Evolutionary conservation across 2,888 invertebrate genomes (phyloP), one percentile per base, ranked within the genome.

Genomic region (Drosophila nigricruria): DNA sequence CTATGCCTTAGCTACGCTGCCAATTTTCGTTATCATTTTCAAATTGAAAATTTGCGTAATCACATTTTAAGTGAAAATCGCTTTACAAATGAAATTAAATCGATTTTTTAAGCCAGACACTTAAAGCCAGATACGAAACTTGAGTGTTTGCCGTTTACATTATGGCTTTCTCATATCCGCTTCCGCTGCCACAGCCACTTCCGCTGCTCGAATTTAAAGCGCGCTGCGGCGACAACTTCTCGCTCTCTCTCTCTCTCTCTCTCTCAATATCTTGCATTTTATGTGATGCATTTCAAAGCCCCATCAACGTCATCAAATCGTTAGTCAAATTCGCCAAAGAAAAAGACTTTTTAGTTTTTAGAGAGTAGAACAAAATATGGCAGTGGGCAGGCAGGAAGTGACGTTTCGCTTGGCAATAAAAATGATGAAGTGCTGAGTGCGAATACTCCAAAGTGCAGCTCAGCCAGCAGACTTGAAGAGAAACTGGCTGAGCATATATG

Each of bases 31-130:
- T 86, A 86, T 89, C 86, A 77, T 84, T 89, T 88, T 87, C 80
- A 87, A 86, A 89, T 86, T 89, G 86, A 87, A 86, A 89, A 90
- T 91, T 90, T 91, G 88, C 91, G 91, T 90, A 90, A 90, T 91
- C 90, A 86, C 77, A 90, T 90, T 90, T 89, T 84, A 82, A 91
- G 91, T 88, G 88, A 90, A 90, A 90, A 82, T 90, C 91, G 89
- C 70, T 84, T 87, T 74, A 70, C 78, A 82, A 86, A 84, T 89
- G 69, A 78, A 86, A 82, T 86, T 84, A 80, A 89, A 86, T 86
- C 82, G 88, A 86, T 89, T 89, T 82, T 73, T 65, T 52, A 63
- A 67, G 68, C 65, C 60, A 63, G 72, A 54, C 78, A 56, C 69
- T 84, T 71, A 73, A 81, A 75, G 79, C 49, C 45, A 23, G 64